Evolutionary conservation across 2,888 invertebrate species (phyloP), one percentile per base, ranked within the genome.

Genomic region (Linnaemya tessellans): DNA sequence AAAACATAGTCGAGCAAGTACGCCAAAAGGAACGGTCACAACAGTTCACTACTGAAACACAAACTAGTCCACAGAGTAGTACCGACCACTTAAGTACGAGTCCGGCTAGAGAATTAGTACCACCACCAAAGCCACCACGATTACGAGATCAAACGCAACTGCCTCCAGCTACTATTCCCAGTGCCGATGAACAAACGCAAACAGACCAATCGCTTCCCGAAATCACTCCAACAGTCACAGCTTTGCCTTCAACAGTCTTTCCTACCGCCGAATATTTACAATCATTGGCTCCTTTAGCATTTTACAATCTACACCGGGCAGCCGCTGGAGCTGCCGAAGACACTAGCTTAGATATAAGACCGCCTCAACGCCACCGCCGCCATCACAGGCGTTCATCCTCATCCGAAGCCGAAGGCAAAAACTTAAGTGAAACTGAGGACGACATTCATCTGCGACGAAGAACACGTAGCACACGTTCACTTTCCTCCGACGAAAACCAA

Each of bases 1-100:
- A 95, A 88, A 94, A 95, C 89, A 94, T 95, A 77, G 94, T 96
- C 2, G 93, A 93, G 87, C 93, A 93, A 49, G 91, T 94, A 8
- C 91, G 92, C 79, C 89, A 84, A 84, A 88, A 89, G 11, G 92
- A 91, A 84, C 90, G 90, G 11, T 86, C 88, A 0, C 86, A 89
- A n/a, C 77, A 90, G 54, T 88, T 90, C 2, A 90, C 90, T 35
- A 89, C 93, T 92, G 92, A 94, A 92, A 92, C 92, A 8, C 92
- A 92, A 87, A 92, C 92, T 4, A 92, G 92, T 22, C 88, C 88
- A 3, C 91, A 90, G 78, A 77, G 89, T 5, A 92, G 91, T 86
- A 89, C 87, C 49, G 91, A 89, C 20, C 80, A 77, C 46, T 56
- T 70, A 20, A 77, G 74, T 20, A 58, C 77, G 11, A 84, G 86